Evolutionary conservation across 2,888 invertebrate genomes (phyloP).

Genomic region (Nephrocerus scutellatus): DNA sequence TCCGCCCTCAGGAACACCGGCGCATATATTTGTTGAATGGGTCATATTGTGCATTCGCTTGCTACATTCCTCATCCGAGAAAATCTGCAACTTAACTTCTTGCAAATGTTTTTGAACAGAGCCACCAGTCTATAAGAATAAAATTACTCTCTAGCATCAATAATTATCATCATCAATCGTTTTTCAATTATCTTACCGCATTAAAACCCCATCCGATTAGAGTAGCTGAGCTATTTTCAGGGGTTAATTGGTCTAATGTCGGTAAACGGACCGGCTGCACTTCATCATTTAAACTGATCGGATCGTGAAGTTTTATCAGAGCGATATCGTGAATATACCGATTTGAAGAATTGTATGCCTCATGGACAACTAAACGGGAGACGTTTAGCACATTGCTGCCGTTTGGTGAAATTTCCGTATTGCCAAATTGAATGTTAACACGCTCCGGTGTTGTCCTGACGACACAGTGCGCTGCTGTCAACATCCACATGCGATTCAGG

Average conservation of each 20-base stretch:
- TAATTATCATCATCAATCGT: background rate
- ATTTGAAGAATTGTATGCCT: constrained; percentile 32
- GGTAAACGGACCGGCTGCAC: constrained; percentile 36
- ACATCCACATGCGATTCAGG: constrained; percentile 35
- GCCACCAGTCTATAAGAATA: constrained; percentile 37
- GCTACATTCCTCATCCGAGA: constrained; percentile 43
- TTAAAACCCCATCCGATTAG: constrained; percentile 46
- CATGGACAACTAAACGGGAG: constrained; percentile 32
- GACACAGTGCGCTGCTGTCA: constrained; percentile 45
- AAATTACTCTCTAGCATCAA: background rate
- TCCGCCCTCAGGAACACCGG: constrained; percentile 47
- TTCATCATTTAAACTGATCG: constrained; percentile 22
- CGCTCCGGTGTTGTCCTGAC: constrained; percentile 21
- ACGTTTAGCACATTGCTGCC: constrained; percentile 30
- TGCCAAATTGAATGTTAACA: constrained; percentile 39
- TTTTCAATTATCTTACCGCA: constrained; percentile 27
- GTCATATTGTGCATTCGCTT: constrained; percentile 33
- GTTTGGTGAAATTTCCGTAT: constrained; percentile 27
- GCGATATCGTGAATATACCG: constrained; percentile 38
- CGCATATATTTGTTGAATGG: constrained; percentile 46
- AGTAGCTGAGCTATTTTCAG: constrained; percentile 26
- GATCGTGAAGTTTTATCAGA: constrained; percentile 29
- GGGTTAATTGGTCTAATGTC: constrained; percentile 24
- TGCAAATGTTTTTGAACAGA: constrained; percentile 39
- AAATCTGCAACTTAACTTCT: constrained; percentile 42